Evolutionary conservation across 2,888 invertebrate genomes (phyloP).

Genomic region (Ceriagrion tenellum): DNA sequence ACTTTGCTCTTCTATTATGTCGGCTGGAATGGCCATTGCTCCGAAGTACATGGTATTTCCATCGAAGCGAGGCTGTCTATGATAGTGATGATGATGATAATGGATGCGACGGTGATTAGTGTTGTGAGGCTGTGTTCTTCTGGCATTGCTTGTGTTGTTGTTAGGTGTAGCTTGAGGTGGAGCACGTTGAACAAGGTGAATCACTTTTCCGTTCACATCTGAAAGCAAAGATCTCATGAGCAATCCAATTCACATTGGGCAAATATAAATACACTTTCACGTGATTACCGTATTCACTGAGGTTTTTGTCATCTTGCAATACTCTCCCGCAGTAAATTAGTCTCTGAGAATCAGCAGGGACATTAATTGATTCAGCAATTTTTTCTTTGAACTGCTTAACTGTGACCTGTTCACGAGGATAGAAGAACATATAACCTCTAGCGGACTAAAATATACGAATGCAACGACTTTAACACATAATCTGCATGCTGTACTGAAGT

Average conservation of each 20-base stretch:
- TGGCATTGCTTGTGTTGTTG: constrained; percentile 19
- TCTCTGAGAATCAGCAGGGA: constrained; percentile 90
- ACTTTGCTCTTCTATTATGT: constrained; percentile 74
- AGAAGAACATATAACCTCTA: constrained; percentile 24
- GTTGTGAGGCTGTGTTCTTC: constrained; percentile 71
- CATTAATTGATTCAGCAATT: constrained; percentile 88
- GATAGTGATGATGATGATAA: constrained; percentile 75
- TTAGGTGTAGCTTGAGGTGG: constrained; percentile 82
- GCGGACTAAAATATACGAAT: constrained; percentile 49
- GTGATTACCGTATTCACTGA: constrained; percentile 88
- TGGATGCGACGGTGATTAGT: constrained; percentile 77
- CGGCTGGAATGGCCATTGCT: constrained; percentile 81
- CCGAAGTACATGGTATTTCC: constrained; percentile 82
- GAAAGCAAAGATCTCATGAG: constrained; percentile 70
- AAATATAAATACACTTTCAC: constrained; percentile 67
- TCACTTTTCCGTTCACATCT: constrained; percentile 95
- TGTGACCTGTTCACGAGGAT: constrained; percentile 82
- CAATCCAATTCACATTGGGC: neutral
- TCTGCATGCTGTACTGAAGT: neutral
- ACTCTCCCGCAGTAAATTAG: constrained; percentile 97
- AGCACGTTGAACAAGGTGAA: constrained; percentile 93
- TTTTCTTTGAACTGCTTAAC: constrained; percentile 90
- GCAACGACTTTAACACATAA: neutral
- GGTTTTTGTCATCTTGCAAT: constrained; percentile 90
- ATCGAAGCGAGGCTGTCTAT: constrained; percentile 75